phyloP scores from a whole-genome alignment of 2,797 vertebrate genomes.

The Avahi laniger region DNA sequence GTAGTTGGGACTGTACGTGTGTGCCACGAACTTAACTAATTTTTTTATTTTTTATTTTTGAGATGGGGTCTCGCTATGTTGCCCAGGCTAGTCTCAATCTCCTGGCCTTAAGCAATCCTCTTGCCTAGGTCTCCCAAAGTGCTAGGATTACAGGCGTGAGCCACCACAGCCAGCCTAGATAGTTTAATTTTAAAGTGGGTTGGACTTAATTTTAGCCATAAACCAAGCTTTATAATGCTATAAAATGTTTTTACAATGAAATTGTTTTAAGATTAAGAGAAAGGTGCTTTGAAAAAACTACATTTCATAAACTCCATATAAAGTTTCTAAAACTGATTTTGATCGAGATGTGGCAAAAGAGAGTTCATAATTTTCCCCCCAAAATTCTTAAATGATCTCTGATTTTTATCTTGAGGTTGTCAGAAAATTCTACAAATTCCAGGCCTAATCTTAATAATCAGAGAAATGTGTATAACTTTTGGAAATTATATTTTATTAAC shows the following conservation, averaged over 20 bases:
- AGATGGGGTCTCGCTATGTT: background rate
- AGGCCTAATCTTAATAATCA: background rate
- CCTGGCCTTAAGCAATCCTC: background rate
- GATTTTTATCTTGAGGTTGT: background rate
- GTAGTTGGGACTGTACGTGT: too few species aligned
- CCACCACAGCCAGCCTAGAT: background rate
- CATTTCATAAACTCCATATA: background rate
- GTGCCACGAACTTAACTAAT: too few species aligned
- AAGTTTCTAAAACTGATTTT: background rate
- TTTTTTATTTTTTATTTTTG: background rate
- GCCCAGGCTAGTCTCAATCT: background rate
- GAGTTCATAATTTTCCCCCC: background rate
- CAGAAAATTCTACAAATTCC: background rate
- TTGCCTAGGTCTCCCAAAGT: background rate
- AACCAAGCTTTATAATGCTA: background rate
- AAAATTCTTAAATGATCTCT: background rate
- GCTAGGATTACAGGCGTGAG: background rate
- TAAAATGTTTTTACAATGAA: background rate
- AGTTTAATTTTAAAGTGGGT: background rate
- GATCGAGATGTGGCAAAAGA: background rate
- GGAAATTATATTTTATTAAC: background rate
- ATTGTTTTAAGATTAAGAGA: background rate
- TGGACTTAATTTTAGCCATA: background rate
- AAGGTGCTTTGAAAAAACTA: background rate
- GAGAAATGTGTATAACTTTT: background rate